Conservation (phyloP, 1,140 invertebrate genomes). For the Leptoteleia sp. region DNA sequence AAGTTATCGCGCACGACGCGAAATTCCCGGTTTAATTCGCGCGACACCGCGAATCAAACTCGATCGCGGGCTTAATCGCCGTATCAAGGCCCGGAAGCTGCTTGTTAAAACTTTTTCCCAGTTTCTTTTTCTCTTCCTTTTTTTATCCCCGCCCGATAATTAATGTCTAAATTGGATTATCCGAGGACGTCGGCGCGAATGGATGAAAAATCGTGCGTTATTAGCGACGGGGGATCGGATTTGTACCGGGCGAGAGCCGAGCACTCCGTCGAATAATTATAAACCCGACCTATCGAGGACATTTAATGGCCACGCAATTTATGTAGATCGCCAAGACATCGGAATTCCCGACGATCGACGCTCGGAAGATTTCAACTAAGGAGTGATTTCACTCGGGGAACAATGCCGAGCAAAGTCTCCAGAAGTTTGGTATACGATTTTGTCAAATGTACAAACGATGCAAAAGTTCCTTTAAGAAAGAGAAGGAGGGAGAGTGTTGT, state of each 20-base stretch:
- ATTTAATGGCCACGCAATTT: conserved; percentile 38
- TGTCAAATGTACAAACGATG: too few relatives aligned
- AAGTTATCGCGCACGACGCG: conserved; percentile 2
- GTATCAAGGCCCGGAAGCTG: neutral
- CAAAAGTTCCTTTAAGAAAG: too few relatives aligned
- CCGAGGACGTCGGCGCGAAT: conserved; percentile 37
- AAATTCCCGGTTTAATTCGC: conserved; percentile 10
- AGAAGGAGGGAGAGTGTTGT: too few relatives aligned
- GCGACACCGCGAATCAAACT: conserved; percentile 12
- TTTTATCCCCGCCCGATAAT: conserved; percentile 35
- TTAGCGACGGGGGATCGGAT: conserved; percentile 41
- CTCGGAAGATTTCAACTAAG: too few relatives aligned
- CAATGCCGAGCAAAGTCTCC: too few relatives aligned
- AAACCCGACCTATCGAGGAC: conserved; percentile 34
- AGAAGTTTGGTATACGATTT: too few relatives aligned
- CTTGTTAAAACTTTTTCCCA: conserved; percentile 26
- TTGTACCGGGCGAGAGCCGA: conserved; percentile 21
- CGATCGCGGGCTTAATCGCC: neutral
- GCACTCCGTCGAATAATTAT: conserved; percentile 46
- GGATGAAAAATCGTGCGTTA: conserved; percentile 51
- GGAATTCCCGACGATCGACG: conserved; percentile 22
- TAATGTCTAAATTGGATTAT: conserved; percentile 50
- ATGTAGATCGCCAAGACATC: conserved; percentile 10
- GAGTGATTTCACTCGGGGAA: too few relatives aligned
- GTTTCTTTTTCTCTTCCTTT: conserved; percentile 28